Evolutionary conservation across 2,888 invertebrate genomes (phyloP).

Genomic region (Himalopsyche japonica): DNA sequence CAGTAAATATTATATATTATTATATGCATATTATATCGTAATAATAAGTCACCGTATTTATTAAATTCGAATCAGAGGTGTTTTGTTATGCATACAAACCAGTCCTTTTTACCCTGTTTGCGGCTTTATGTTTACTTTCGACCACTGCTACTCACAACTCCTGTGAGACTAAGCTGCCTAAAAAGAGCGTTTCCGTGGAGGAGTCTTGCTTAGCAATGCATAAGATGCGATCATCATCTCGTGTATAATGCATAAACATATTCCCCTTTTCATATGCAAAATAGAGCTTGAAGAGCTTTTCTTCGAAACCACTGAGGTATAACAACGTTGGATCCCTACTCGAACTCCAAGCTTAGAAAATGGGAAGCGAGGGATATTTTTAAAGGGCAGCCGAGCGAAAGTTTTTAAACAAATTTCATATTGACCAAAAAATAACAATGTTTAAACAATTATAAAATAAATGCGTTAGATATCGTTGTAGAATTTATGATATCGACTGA

Average conservation of each 20-base stretch:
- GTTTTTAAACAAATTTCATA: no score
- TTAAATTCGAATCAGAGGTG: background rate
- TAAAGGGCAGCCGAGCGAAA: no score
- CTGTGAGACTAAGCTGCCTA: background rate
- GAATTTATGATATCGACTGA: no score
- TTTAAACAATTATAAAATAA: no score
- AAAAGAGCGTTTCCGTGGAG: background rate
- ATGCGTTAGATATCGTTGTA: no score
- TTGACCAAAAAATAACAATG: no score
- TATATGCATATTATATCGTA: no score
- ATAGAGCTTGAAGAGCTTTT: background rate
- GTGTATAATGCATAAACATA: background rate
- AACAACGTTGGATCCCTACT: background rate
- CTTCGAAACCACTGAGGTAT: background rate
- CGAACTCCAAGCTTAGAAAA: background rate
- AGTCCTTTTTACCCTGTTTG: background rate
- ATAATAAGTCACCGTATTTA: background rate
- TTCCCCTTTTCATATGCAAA: background rate
- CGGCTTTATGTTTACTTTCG: background rate
- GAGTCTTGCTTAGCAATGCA: background rate
- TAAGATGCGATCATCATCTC: background rate
- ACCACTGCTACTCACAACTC: background rate
- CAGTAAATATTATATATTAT: no score
- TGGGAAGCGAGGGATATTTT: no score
- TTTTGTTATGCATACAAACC: background rate